A percentile compares a stretch with the other conserved stretches of the same genome.
Evolutionary conservation across 92 coral and sea anemone species (phyloP).

Genomic region (Palythoa caribaeorum): DNA sequence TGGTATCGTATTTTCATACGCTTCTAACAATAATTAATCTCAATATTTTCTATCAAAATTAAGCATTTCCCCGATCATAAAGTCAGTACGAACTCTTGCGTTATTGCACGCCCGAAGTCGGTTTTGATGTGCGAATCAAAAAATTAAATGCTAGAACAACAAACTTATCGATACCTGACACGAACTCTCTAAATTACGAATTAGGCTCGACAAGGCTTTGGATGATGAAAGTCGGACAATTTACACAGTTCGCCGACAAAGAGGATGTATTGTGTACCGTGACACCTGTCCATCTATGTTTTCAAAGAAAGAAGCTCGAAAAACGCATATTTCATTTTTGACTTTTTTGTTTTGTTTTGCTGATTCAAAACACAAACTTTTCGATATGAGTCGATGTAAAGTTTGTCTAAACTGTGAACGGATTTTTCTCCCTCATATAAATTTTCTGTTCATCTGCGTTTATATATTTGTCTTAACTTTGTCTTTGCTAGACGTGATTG

Average conservation of each 20-base stretch:
- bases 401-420: conserved; percentile 1
- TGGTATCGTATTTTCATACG: not conserved
- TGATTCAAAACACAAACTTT: not conserved
- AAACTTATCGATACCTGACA: not conserved
- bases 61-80: not conserved
- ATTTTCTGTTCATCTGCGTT: not conserved
- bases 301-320: not conserved
- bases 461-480: not conserved
- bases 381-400: not conserved
- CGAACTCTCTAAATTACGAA: not conserved
- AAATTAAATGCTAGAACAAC: not conserved
- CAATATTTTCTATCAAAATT: not conserved
- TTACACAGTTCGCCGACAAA: conserved; percentile 2
- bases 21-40: not conserved
- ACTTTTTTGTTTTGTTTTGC: not conserved
- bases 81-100: not conserved
- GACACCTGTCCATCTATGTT: not conserved
- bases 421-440: not conserved
- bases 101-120: not conserved
- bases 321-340: not conserved
- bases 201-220: not conserved
- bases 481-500: conserved; percentile 6
- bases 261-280: not conserved
- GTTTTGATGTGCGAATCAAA: not conserved
- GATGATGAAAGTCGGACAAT: not conserved